Conservation (phyloP, 2,797 vertebrate genomes). For the Enteromius viviparus region DNA sequence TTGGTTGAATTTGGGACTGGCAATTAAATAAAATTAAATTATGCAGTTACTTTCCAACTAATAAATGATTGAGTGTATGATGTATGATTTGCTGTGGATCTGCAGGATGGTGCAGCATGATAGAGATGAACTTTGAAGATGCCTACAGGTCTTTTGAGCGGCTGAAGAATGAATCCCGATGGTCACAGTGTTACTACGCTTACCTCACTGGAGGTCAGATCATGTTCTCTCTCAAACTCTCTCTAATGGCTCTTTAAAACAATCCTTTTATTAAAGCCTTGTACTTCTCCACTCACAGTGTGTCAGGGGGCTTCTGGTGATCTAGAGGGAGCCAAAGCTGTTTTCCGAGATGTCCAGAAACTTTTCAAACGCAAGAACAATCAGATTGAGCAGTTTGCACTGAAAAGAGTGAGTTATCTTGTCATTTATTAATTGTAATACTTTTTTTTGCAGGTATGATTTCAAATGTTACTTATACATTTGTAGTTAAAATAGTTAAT, state of each 20-base stretch:
- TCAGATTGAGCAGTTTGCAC: conserved; percentile 96
- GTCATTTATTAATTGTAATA: background rate
- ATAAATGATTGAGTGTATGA: background rate
- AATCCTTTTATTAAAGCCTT: background rate
- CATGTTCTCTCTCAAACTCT: background rate
- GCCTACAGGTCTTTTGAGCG: conserved; percentile 92
- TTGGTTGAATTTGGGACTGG: background rate
- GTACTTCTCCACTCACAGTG: conserved; percentile 72
- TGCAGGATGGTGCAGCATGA: conserved; percentile 99
- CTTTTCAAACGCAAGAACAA: conserved; percentile 98
- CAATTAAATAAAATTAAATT: background rate
- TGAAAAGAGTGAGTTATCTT: conserved; percentile 80
- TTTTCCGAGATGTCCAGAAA: conserved; percentile 92
- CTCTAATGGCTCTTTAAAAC: background rate
- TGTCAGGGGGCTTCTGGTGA: conserved; percentile 95
- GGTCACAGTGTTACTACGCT: conserved; percentile 99
- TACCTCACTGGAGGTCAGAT: conserved; percentile 91
- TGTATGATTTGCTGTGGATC: background rate
- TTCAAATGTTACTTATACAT: background rate
- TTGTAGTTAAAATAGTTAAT: background rate
- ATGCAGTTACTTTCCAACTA: background rate
- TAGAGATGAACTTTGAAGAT: conserved; percentile 94
- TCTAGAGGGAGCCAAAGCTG: conserved; percentile 81
- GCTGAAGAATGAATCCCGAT: conserved; percentile 94
- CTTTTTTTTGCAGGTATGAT: background rate